Conservation (phyloP, 2,797 vertebrate species). For the Ctenopoma kingsleyae region DNA sequence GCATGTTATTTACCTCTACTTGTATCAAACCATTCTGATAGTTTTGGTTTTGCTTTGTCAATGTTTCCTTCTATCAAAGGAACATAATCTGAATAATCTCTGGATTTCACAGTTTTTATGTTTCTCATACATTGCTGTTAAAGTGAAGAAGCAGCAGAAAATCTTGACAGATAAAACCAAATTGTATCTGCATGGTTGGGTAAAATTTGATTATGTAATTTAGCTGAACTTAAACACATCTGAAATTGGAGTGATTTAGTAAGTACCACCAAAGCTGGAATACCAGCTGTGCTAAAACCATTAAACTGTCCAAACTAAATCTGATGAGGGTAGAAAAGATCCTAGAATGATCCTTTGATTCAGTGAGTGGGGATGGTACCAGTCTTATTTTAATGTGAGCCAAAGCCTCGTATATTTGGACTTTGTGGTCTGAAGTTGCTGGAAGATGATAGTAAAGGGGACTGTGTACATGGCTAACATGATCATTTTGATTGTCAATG, state of each 20-base stretch:
- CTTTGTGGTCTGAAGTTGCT: slow-evolving; percentile 14
- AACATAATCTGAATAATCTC: neutral
- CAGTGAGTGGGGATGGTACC: slow-evolving; percentile 6
- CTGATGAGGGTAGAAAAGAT: neutral
- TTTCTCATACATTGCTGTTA: neutral
- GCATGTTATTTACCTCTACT: neutral
- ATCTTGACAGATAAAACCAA: neutral
- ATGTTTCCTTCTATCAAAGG: slow-evolving; percentile 3
- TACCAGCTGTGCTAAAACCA: neutral
- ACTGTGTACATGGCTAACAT: slow-evolving; percentile 20
- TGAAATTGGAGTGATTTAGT: neutral
- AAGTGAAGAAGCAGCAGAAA: neutral
- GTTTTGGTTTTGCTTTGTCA: neutral
- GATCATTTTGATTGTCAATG: slow-evolving; percentile 46
- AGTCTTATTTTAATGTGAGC: slow-evolving; percentile 36
- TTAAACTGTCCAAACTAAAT: neutral
- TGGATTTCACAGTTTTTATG: neutral
- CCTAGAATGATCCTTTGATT: slow-evolving; percentile 42
- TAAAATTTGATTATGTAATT: neutral
- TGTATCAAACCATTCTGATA: neutral
- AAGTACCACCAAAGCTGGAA: slow-evolving; percentile 13
- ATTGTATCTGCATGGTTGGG: neutral
- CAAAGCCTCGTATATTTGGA: neutral
- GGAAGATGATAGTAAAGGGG: slow-evolving; percentile 3
- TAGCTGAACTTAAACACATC: neutral